phyloP scores from a whole-genome alignment of 2,797 vertebrate genomes.

The Poecilia wingei region DNA sequence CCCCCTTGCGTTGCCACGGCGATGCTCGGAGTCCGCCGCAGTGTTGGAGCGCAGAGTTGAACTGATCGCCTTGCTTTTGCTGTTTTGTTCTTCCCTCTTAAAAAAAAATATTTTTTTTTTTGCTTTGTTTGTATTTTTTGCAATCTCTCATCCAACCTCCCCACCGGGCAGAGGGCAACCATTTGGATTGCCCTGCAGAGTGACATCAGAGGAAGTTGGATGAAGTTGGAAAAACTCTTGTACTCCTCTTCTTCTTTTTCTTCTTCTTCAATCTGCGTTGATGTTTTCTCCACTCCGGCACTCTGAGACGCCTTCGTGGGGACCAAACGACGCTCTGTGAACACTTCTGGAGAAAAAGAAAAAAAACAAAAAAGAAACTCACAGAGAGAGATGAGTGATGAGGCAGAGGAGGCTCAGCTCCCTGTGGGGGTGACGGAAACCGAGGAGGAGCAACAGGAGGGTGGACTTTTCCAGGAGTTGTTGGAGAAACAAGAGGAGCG shows the following conservation, averaged over 20 bases:
- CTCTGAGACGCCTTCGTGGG: slow-evolving; percentile 29
- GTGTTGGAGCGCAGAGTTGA: slow-evolving; percentile 38
- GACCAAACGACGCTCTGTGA: slow-evolving; percentile 38
- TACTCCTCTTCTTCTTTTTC: neutral
- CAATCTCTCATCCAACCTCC: slow-evolving; percentile 37
- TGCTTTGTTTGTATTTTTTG: neutral
- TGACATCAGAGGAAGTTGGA: slow-evolving; percentile 64
- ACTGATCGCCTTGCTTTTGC: slow-evolving; percentile 3
- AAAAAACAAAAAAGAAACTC: neutral
- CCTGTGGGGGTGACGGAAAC: slow-evolving; percentile 13
- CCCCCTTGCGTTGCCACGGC: slow-evolving; percentile 58
- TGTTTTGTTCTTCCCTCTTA: slow-evolving; percentile 1
- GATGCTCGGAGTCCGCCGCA: slow-evolving; percentile 63
- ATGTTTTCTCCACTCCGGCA: slow-evolving; percentile 42
- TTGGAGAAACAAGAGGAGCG: neutral
- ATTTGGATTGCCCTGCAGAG: slow-evolving; percentile 11
- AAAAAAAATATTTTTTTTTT: too few species aligned
- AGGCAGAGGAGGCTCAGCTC: slow-evolving; percentile 30
- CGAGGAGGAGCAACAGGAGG: slow-evolving; percentile 30
- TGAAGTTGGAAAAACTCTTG: slow-evolving; percentile 44
- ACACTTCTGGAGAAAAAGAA: neutral
- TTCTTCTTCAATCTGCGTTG: neutral
- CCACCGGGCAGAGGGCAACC: neutral
- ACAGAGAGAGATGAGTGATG: slow-evolving; percentile 51
- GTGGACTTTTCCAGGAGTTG: slow-evolving; percentile 7